phyloP scores from a whole-genome alignment of 2,797 vertebrate genomes.

The Chelmon rostratus region DNA sequence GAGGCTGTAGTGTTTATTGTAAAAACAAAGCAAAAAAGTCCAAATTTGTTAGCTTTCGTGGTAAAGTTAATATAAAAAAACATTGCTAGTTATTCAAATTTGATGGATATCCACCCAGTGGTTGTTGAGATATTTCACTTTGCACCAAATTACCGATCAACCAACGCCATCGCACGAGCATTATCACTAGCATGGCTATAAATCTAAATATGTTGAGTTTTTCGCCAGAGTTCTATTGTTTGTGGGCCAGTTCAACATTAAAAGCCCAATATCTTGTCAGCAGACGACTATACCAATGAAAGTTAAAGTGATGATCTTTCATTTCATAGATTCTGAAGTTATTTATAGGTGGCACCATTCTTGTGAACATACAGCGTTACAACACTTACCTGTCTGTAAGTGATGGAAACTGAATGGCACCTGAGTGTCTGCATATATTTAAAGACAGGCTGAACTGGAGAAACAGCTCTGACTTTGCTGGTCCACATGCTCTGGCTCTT shows the following conservation, averaged over 20 bases:
- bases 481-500: background rate
- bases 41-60: background rate
- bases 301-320: background rate
- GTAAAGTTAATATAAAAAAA: background rate
- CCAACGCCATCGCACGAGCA: background rate
- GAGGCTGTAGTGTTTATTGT: background rate
- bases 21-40: background rate
- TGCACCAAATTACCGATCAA: background rate
- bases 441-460: background rate
- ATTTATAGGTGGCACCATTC: background rate
- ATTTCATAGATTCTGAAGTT: background rate
- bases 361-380: background rate
- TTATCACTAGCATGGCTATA: background rate
- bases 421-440: background rate
- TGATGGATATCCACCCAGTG: background rate
- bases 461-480: background rate
- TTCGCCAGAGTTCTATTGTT: background rate
- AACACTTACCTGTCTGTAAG: background rate
- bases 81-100: too few relatives aligned
- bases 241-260: too few relatives aligned
- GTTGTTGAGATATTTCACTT: background rate
- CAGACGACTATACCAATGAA: background rate
- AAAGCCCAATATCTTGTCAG: background rate
- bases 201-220: background rate
- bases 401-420: background rate